Base-by-base conservation (phyloP, 2,113 vertebrate genomes). In the Paralichthys olivaceus region DNA sequence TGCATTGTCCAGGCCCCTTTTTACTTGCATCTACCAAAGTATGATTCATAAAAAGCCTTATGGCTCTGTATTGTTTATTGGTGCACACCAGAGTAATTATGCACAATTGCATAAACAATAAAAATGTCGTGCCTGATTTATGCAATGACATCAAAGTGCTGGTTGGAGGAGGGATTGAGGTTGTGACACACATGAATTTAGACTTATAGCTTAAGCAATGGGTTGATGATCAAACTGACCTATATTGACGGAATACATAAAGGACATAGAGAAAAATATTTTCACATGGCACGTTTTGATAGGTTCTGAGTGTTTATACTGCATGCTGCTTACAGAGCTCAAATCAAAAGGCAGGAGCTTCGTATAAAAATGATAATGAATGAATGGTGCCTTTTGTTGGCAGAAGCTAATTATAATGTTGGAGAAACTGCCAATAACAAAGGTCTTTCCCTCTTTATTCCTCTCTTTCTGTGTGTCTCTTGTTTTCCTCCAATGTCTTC, bases 81-180 rank as follows among this genome's bases (percentile, higher is more conserved):
- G 73, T 69, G 55, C 81, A 83, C 83, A 72, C 32, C 77, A 81
- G 71, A 65, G 79, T 87, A 80, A 90, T 88, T 83, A 83, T 26
- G 14, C 79, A 71, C 70, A 81, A 80, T 72, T 74, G 83, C 80
- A 65, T 61, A 71, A 80, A 75, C 84, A 79, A 60, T 87, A 87
- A 89, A 90, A 84, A 86, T 61, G 85, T 66, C 83, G 53, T 3
- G 14, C 28, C 25, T 90, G 85, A 89, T 89, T 87, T 86, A 69
- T 32, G 40, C 61, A 58, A 51, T 9, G 13, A 7, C 69, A 79
- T 81, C 55, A 75, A 61, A 40, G 78, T 3, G 26, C 61, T 78
- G 69, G n/a, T 19, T 2, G 60, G 19, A 32, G 55, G 28, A 2
- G 15, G 54, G 66, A n/a, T 51, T 57, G 61, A 72, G 58, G 71